Evolutionary conservation across 2,797 vertebrate species (phyloP).

Genomic region (Chaenodraco wilsoni): DNA sequence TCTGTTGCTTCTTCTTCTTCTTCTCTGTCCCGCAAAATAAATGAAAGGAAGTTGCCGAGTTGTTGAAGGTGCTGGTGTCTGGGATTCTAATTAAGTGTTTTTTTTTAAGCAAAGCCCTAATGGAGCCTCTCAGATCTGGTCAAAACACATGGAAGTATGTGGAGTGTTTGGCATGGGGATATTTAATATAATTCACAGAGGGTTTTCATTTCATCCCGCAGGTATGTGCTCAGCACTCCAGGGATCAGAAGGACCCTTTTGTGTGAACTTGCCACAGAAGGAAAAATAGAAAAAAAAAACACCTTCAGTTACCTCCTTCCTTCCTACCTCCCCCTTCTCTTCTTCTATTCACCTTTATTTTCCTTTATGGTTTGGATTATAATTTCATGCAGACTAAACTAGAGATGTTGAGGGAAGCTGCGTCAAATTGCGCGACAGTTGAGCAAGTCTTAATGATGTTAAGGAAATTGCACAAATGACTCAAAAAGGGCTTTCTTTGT

Average conservation of each 20-base stretch:
- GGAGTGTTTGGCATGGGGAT: conserved; percentile 70
- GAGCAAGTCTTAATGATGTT: conserved; percentile 51
- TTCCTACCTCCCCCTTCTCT: conserved; percentile 32
- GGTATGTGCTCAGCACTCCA: conserved; percentile 80
- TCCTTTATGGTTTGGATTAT: conserved; percentile 58
- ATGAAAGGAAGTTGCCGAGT: conserved; percentile 20
- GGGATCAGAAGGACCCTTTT: conserved; percentile 80
- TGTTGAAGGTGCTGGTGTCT: conserved; percentile 67
- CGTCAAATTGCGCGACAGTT: conserved; percentile 47
- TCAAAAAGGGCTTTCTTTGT: conserved; percentile 37
- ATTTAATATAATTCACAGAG: conserved; percentile 81
- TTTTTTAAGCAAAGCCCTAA: conserved; percentile 52
- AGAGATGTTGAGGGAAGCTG: conserved; percentile 39
- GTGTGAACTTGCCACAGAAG: conserved; percentile 73
- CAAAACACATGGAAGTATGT: conserved; percentile 78
- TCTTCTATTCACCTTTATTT: conserved; percentile 62
- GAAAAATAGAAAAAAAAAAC: conserved; percentile 66
- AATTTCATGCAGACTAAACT: conserved; percentile 44
- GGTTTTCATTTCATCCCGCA: conserved; percentile 84
- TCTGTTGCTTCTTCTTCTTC: background rate
- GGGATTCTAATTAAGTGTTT: conserved; percentile 70
- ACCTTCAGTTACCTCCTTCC: conserved; percentile 47
- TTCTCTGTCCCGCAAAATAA: conserved; percentile 16
- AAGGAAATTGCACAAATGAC: conserved; percentile 55
- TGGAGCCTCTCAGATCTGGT: conserved; percentile 67